Evolutionary conservation across 2,113 vertebrate species (phyloP).

Genomic region (Spermophilus dauricus): DNA sequence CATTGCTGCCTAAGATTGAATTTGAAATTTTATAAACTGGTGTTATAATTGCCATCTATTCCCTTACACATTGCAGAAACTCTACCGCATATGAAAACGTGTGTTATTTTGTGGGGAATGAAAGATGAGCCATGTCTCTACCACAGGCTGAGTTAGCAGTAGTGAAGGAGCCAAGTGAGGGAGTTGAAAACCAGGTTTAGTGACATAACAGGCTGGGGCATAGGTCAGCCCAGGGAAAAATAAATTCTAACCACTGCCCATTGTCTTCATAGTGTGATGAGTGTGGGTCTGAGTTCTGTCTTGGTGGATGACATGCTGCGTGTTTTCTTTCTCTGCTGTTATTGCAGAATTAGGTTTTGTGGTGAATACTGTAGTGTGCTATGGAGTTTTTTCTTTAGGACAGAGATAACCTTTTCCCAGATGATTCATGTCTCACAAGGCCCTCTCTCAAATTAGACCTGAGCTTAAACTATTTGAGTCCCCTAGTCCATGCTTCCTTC

Average conservation of each 20-base stretch:
- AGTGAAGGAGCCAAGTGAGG: not conserved
- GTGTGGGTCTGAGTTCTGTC: not conserved
- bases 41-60: not conserved
- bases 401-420: not conserved
- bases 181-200: not conserved
- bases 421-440: not conserved
- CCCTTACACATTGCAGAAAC: not conserved
- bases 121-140: not conserved
- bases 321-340: not conserved
- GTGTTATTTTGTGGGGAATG: not conserved
- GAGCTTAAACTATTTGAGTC: not conserved
- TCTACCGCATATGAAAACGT: not conserved
- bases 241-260: no score
- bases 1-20: not conserved
- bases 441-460: not conserved
- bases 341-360: not conserved
- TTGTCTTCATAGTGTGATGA: accelerated
- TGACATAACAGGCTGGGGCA: not conserved
- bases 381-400: not conserved
- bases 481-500: not conserved
- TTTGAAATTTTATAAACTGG: not conserved
- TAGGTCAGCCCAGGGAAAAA: not conserved
- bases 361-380: not conserved
- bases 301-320: not conserved
- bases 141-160: not conserved